phyloP scores from a whole-genome alignment of 2,888 invertebrate genomes.

The Ectemnius cavifrons region DNA sequence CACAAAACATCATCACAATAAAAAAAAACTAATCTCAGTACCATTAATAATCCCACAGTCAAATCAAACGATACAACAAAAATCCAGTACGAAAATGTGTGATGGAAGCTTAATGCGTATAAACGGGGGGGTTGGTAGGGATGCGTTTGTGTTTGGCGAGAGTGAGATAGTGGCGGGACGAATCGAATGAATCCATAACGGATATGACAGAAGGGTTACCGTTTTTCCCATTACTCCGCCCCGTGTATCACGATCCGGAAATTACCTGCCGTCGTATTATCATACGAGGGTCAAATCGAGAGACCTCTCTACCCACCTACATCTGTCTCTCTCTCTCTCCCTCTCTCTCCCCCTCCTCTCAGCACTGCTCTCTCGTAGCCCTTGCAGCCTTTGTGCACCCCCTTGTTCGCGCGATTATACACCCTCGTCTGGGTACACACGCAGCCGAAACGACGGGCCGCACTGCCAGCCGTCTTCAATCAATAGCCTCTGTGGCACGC shows the following conservation, averaged over 20 bases:
- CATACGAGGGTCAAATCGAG: conserved; percentile 71
- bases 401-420: conserved; percentile 23
- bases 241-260: conserved; percentile 69
- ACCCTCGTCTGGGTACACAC: conserved; percentile 21
- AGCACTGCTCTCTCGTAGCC: not conserved
- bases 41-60: too few relatives aligned
- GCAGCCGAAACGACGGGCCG: conserved; percentile 37
- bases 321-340: not conserved
- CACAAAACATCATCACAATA: too few relatives aligned
- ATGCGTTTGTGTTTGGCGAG: not conserved
- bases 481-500: conserved; percentile 61
- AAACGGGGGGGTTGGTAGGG: conserved; percentile 26
- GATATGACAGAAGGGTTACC: conserved; percentile 68
- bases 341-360: not conserved
- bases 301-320: conserved; percentile 22
- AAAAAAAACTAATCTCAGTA: too few relatives aligned
- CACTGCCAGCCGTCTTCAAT: conserved; percentile 57
- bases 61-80: not conserved
- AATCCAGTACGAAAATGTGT: not conserved
- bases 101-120: conserved; percentile 32
- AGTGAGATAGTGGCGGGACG: conserved; percentile 21
- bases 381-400: conserved; percentile 1
- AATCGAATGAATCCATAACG: conserved; percentile 64
- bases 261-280: conserved; percentile 72
- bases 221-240: conserved; percentile 65